These are phyloP conservation scores for Hydrochoerus hydrochaeris DNA, from an alignment of 2,113 vertebrate species.

Conservation along the genomic window DNA sequence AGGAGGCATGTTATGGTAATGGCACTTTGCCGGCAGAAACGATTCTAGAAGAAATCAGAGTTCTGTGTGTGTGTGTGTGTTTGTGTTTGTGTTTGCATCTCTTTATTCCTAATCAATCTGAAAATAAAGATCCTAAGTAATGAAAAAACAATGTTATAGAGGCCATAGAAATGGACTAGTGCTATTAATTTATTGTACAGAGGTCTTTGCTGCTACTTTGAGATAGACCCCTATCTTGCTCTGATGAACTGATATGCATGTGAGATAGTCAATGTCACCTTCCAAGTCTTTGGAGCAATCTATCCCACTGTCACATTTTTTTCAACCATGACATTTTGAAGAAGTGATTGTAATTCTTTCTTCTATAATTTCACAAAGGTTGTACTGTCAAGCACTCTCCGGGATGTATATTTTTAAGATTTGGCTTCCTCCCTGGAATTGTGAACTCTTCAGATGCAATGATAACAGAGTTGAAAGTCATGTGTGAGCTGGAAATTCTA, in stretches of 20 bases:
- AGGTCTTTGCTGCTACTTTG: conserved; percentile 8
- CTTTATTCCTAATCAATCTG: not conserved
- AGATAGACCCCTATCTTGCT: conserved; percentile 45
- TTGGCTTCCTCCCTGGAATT: conserved; percentile 43
- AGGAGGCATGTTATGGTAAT: not conserved
- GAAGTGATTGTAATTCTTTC: conserved; percentile 55
- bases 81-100: not conserved
- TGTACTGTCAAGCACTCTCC: not conserved
- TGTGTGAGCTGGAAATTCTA: conserved; percentile 32
- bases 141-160: not conserved
- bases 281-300: conserved; percentile 20
- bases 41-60: not conserved
- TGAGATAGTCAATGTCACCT: conserved; percentile 57
- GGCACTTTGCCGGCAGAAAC: not conserved
- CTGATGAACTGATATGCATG: conserved; percentile 44
- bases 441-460: conserved; percentile 23
- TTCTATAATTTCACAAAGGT: conserved; percentile 71
- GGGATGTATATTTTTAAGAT: conserved; percentile 61
- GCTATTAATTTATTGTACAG: conserved; percentile 17
- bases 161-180: not conserved
- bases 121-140: conserved; percentile 32
- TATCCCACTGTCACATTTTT: conserved; percentile 56
- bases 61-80: not conserved
- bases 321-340: conserved; percentile 63
- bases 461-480: conserved; percentile 38